Evolutionary conservation across 2,797 vertebrate genomes (phyloP).

Genomic region (Pristis pectinata): DNA sequence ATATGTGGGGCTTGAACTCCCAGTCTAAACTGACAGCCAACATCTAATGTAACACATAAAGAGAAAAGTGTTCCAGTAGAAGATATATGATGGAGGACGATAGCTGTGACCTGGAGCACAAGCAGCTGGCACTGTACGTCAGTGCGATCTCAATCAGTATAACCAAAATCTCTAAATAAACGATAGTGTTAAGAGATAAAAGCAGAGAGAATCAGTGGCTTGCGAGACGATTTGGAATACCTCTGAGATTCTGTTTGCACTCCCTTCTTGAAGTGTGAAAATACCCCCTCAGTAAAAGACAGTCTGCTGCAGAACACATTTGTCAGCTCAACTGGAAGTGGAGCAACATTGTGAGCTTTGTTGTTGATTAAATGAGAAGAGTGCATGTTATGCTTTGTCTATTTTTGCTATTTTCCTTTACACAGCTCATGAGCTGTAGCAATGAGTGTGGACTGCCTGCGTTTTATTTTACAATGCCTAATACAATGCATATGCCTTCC

Average conservation of each 20-base stretch:
- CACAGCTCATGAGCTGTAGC: not conserved
- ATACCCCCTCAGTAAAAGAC: too few species aligned
- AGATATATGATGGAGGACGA: not conserved
- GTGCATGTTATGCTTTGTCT: not conserved
- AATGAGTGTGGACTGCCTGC: not conserved
- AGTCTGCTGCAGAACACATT: not conserved
- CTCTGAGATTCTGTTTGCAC: too few species aligned
- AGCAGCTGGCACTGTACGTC: not conserved
- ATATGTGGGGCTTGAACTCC: not conserved
- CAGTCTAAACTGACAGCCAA: not conserved
- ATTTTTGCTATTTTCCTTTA: not conserved
- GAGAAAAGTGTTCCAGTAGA: not conserved
- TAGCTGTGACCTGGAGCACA: not conserved
- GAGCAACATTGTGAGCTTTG: too few species aligned
- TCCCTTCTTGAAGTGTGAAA: not conserved
- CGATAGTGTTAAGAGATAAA: not conserved
- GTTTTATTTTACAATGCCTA: not conserved
- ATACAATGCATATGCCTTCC: not conserved
- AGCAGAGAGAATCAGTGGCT: too few species aligned
- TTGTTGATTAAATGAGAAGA: not conserved
- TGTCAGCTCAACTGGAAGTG: not conserved
- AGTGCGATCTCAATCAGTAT: not conserved
- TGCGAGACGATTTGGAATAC: too few species aligned
- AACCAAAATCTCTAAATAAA: not conserved
- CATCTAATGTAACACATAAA: too few species aligned